A percentile compares a stretch with the other conserved stretches of the same genome.
These are phyloP conservation scores for Onychomys torridus DNA, from an alignment of 2,797 vertebrate genomes.

Conservation along the genomic window DNA sequence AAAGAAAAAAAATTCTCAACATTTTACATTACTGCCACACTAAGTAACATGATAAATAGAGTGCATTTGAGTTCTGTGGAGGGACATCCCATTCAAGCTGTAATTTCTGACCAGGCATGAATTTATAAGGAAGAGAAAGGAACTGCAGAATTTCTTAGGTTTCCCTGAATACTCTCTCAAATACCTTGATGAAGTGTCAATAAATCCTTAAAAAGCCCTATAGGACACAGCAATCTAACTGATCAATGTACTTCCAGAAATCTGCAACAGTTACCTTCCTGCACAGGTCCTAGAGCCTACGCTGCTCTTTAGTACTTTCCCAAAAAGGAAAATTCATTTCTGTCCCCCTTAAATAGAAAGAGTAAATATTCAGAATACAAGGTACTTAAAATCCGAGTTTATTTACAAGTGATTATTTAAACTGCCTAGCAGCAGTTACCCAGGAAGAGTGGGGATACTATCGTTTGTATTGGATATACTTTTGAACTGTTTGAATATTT, in stretches of 20 bases:
- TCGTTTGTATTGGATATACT: conserved; percentile 56
- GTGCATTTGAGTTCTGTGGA: conserved; percentile 76
- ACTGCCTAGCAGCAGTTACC: conserved; percentile 59
- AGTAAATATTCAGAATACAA: conserved; percentile 62
- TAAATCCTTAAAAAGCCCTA: conserved; percentile 86
- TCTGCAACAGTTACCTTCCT: conserved; percentile 69
- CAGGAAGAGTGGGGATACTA: conserved; percentile 18
- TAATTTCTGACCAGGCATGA: conserved; percentile 79
- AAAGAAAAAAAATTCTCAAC: conserved; percentile 85
- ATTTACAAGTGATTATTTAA: conserved; percentile 74
- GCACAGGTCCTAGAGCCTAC: conserved; percentile 55
- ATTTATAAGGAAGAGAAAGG: conserved; percentile 80
- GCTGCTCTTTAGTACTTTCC: conserved; percentile 40
- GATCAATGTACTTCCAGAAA: conserved; percentile 82
- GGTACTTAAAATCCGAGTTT: conserved; percentile 66
- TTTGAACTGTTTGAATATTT: conserved; percentile 70
- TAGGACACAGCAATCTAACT: conserved; percentile 83
- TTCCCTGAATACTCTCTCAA: conserved; percentile 82
- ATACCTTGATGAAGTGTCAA: conserved; percentile 84
- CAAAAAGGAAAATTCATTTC: conserved; percentile 70
- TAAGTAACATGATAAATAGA: conserved; percentile 84
- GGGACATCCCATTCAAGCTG: conserved; percentile 84
- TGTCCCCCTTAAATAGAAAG: conserved; percentile 61
- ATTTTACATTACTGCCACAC: conserved; percentile 83
- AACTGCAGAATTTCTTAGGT: conserved; percentile 81